Base-by-base conservation (phyloP, 2,797 vertebrate species). In the Ctenosaura bakeri region DNA sequence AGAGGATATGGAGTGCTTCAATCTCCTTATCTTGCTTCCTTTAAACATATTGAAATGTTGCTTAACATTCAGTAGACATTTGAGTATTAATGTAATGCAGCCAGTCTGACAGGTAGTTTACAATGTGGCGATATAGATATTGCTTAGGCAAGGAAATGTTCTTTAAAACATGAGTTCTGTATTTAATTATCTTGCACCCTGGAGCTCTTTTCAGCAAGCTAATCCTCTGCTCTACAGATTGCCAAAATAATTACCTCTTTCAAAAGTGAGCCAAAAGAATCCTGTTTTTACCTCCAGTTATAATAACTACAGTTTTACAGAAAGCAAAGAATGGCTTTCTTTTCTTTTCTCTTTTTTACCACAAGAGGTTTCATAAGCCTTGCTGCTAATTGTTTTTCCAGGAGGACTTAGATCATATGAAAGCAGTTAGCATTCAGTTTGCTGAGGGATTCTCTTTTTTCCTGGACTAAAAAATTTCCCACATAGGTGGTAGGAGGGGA, bases 281-380 rank as follows among this genome's bases (percentile, higher is more conserved):
- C 64, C 3, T 81, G 74, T 87, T 92, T 96, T 94, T 91, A 94
- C 54, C 73, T 95, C 92, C 90, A 42, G 24, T 81, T 73, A 83
- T 22, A 35, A 83, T 89, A 91, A 20, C 59, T 35, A 38, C 18
- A 13, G 2, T 1, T 2, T 56, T 13, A 3, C 56, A 18, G 78
- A n/a, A 10, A 6, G 0, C n/a, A 80, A 18, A 20, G 20, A 13
- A 88, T 89, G 73, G 50, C 50, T 66, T 78, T 77, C 66, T 59
- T 42, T 20, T 38, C 18, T n/a, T 26, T 29, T 32, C 14, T 26
- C 62, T 90, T 69, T 90, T 9, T 38, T 1, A 79, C 91, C 78
- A 0, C 38, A 69, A 46, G 71, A 59, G 20, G 50, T 56, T 90
- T 86, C 92, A 2, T 88, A 87, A 89, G 90, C 92, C 32, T 79